phyloP scores from a whole-genome alignment of 2,888 invertebrate genomes.

The Meliscaeva auricollis region DNA sequence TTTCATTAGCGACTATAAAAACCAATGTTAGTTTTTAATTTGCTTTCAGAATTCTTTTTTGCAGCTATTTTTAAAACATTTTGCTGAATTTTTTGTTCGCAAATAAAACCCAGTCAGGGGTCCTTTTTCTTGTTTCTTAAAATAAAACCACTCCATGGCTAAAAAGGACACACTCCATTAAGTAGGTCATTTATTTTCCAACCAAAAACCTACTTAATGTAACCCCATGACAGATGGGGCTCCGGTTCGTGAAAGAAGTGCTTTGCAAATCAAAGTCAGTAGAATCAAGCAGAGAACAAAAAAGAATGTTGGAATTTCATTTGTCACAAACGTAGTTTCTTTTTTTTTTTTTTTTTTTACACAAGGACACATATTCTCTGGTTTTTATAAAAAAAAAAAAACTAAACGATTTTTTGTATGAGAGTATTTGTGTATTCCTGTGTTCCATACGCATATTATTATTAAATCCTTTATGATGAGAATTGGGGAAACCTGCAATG shows the following conservation, averaged over 20 bases:
- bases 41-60: background rate
- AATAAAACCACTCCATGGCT: conserved; percentile 9
- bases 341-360: background rate
- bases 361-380: conserved; percentile 40
- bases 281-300: background rate
- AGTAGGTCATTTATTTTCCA: conserved; percentile 69
- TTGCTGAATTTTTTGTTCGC: background rate
- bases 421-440: conserved; percentile 24
- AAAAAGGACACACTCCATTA: conserved; percentile 45
- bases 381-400: background rate
- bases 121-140: background rate
- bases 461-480: conserved; percentile 67
- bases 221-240: conserved; percentile 53
- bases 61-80: background rate
- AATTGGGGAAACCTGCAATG: conserved; percentile 60
- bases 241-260: conserved; percentile 33
- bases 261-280: conserved; percentile 55
- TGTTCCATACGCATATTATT: conserved; percentile 48
- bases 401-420: background rate
- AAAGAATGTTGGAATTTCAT: conserved; percentile 42
- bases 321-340: conserved; percentile 25
- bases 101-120: conserved; percentile 1
- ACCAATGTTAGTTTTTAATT: background rate
- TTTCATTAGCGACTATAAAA: no score
- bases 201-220: conserved; percentile 60